Percentiles rank a stretch among this genome's conserved stretches.
phyloP scores from a whole-genome alignment of 1,140 invertebrate species.

The Drosophila kohkoa region DNA sequence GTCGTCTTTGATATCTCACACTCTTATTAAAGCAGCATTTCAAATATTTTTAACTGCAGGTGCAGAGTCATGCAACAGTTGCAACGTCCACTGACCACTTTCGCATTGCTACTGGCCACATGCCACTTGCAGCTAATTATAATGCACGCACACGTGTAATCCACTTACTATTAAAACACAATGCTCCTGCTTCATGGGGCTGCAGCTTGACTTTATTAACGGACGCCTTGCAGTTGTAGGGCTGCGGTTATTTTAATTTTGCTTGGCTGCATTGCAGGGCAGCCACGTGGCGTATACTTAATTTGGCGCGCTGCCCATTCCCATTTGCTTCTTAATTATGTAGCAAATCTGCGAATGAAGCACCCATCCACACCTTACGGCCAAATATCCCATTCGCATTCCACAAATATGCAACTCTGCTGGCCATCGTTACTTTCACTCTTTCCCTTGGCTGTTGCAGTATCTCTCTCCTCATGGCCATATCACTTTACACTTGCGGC shows the following conservation, averaged over 20 bases:
- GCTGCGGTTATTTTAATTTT: constrained; percentile 32
- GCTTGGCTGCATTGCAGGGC: constrained; percentile 18
- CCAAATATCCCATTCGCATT: constrained; percentile 19
- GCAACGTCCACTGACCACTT: background rate
- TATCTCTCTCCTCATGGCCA: constrained; percentile 17
- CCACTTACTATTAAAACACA: constrained; percentile 32
- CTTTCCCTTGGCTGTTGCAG: background rate
- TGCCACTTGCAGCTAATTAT: constrained; percentile 26
- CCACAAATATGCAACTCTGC: constrained; percentile 32
- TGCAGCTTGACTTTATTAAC: constrained; percentile 27
- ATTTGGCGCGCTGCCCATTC: constrained; percentile 40
- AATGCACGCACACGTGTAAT: constrained; percentile 34
- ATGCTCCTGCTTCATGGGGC: background rate
- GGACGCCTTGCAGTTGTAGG: constrained; percentile 11
- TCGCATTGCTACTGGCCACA: background rate
- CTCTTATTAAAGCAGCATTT: background rate
- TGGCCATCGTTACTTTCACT: background rate
- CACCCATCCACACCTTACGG: no score
- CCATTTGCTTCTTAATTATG: constrained; percentile 50
- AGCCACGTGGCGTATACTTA: constrained; percentile 38
- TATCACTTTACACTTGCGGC: constrained; percentile 35
- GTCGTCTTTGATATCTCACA: constrained; percentile 19
- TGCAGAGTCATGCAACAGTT: constrained; percentile 18
- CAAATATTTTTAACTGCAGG: background rate
- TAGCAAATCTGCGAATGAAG: constrained; percentile 36